A percentile compares a stretch with the other conserved stretches of the same genome.
Conservation (phyloP, 2,113 vertebrate genomes). For the Vimba vimba region DNA sequence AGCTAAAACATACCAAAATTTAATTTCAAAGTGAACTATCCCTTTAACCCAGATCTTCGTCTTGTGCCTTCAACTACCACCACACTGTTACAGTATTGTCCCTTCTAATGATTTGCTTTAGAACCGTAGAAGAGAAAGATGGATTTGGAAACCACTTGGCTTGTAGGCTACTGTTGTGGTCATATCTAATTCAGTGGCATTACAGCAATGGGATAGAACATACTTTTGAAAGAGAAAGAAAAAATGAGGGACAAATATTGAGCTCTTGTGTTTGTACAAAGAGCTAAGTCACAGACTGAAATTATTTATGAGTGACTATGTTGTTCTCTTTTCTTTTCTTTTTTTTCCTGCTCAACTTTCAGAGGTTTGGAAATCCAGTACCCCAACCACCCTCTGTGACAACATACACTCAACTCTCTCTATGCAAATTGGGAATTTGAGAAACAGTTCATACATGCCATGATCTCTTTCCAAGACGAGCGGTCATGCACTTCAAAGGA, state of each 20-base stretch:
- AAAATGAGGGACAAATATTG: constrained; percentile 38
- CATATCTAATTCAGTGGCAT: constrained; percentile 31
- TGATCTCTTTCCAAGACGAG: constrained; percentile 36
- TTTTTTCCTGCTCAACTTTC: constrained; percentile 43
- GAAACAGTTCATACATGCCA: constrained; percentile 25
- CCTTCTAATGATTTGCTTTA: not conserved
- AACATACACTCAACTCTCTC: constrained; percentile 32
- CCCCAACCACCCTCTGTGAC: constrained; percentile 25
- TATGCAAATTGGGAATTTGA: constrained; percentile 26
- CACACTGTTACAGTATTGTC: no score
- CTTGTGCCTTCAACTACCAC: no score
- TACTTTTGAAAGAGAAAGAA: not conserved
- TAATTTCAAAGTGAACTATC: no score
- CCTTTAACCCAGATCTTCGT: no score
- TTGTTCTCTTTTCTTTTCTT: constrained; percentile 23
- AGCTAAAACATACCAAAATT: no score
- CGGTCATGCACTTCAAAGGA: constrained; percentile 42
- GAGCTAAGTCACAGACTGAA: constrained; percentile 58
- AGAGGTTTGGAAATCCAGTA: constrained; percentile 51
- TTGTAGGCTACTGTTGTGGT: not conserved
- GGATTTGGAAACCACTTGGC: constrained; percentile 18
- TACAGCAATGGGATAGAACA: not conserved
- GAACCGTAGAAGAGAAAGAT: not conserved
- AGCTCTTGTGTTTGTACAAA: constrained; percentile 42
- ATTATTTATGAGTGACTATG: constrained; percentile 55